Percentiles rank a stretch among this genome's conserved stretches.
Conservation (phyloP, 2,888 invertebrate species). For the Drosophila subsilvestris region DNA sequence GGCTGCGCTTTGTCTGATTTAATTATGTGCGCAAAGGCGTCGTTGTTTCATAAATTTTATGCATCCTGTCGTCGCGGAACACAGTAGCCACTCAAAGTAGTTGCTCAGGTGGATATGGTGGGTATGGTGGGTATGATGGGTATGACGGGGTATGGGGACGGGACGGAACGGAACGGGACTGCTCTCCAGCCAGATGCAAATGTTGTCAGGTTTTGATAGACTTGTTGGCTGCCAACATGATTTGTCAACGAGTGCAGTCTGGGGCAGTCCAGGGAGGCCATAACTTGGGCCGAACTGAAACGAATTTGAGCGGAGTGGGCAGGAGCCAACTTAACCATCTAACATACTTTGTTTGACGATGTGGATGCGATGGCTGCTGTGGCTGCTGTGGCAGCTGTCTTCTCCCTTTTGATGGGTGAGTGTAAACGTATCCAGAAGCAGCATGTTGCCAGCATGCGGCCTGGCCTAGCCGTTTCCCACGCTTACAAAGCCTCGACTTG, state of each 20-base stretch:
- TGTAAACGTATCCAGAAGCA: conserved; percentile 26
- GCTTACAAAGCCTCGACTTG: conserved; percentile 25
- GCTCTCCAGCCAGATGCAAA: conserved; percentile 55
- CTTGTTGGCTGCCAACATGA: conserved; percentile 67
- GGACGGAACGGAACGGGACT: too few species aligned
- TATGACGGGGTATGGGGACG: neutral
- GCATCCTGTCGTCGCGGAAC: conserved; percentile 67
- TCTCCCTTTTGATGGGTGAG: conserved; percentile 18
- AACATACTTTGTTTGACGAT: neutral
- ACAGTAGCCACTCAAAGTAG: conserved; percentile 26
- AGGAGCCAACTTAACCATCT: too few species aligned
- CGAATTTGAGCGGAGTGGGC: too few species aligned
- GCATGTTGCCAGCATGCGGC: conserved; percentile 24
- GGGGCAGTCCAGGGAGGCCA: neutral
- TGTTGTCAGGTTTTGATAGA: conserved; percentile 72
- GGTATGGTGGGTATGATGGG: neutral
- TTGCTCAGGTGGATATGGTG: neutral
- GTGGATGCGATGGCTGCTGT: too few species aligned
- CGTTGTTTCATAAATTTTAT: conserved; percentile 78
- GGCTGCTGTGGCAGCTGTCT: neutral
- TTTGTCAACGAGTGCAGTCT: conserved; percentile 59
- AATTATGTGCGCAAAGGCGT: conserved; percentile 77
- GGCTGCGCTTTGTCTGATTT: conserved; percentile 74
- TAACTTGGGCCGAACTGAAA: neutral
- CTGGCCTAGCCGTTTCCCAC: conserved; percentile 55